These are phyloP conservation scores for Parochlus steinenii DNA, from an alignment of 2,888 invertebrate genomes.

Conservation along the genomic window DNA sequence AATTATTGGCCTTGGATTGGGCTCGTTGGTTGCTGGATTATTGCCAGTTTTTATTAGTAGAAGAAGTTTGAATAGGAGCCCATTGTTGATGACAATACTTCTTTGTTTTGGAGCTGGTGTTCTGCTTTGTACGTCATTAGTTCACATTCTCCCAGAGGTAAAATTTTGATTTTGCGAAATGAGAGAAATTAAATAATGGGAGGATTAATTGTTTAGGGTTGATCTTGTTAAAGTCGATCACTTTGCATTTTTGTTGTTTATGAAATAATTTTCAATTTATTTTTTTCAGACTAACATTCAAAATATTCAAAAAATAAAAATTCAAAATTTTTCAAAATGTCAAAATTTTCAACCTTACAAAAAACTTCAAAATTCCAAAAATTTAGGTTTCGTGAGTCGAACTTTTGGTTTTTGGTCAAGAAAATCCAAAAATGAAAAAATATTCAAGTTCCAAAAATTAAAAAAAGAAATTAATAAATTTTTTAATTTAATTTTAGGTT, in stretches of 20 bases:
- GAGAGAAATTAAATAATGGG: no score
- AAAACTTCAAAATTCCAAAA: no score
- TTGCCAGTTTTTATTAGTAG: constrained; percentile 47
- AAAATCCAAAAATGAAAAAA: background rate
- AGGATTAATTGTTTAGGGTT: no score
- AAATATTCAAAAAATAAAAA: background rate
- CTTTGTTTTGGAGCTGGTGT: constrained; percentile 72
- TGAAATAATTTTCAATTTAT: no score
- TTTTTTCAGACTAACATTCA: no score
- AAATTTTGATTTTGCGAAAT: constrained; percentile 8
- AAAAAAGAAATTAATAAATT: background rate
- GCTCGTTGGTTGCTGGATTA: constrained; percentile 53
- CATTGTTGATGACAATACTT: constrained; percentile 46
- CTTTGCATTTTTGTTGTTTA: no score
- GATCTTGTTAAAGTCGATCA: no score
- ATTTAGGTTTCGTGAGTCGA: no score
- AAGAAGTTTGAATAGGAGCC: constrained; percentile 37
- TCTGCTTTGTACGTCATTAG: constrained; percentile 53
- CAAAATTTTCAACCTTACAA: background rate
- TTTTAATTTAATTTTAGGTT: constrained; percentile 19
- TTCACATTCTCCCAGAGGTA: constrained; percentile 71
- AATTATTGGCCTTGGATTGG: constrained; percentile 45
- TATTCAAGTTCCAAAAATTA: background rate
- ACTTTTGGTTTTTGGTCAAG: no score
- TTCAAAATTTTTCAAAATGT: background rate